Percentiles rank a stretch among this genome's conserved stretches.
phyloP scores from a whole-genome alignment of 1,140 invertebrate species.

The Diachasmimorpha longicaudata region DNA sequence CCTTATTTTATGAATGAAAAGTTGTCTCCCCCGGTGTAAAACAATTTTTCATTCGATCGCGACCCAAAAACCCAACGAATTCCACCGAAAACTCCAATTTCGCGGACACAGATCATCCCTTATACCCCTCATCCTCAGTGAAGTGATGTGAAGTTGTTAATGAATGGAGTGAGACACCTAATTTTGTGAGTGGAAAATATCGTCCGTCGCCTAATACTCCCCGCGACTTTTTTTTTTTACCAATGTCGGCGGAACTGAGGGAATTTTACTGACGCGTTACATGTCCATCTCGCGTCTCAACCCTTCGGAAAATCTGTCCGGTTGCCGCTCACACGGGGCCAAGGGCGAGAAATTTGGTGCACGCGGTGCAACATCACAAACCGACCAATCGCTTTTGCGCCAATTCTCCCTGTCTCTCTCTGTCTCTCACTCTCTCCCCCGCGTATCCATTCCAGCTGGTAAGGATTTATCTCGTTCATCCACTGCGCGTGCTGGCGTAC shows the following conservation, averaged over 20 bases:
- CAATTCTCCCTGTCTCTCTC: not conserved
- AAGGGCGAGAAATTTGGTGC: slow-evolving; percentile 22
- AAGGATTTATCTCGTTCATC: slow-evolving; percentile 8
- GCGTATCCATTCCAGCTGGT: not conserved
- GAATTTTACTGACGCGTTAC: not conserved
- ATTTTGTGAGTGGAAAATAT: not conserved
- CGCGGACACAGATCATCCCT: no score
- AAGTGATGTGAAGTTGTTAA: not conserved
- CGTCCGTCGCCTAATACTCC: not conserved
- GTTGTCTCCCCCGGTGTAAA: not conserved
- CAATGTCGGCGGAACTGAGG: not conserved
- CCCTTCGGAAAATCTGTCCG: no score
- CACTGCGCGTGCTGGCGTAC: not conserved
- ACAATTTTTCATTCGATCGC: not conserved
- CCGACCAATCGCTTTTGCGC: not conserved
- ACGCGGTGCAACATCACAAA: slow-evolving; percentile 11
- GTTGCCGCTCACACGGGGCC: not conserved
- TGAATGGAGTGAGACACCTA: not conserved
- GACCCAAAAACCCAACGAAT: not conserved
- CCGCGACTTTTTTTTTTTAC: not conserved
- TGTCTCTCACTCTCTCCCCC: not conserved
- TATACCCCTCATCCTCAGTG: not conserved
- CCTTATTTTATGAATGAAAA: slow-evolving; percentile 10
- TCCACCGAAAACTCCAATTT: not conserved
- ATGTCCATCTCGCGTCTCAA: no score